Conservation (phyloP, 1,140 invertebrate species). For the Macrocentrus cingulum region DNA sequence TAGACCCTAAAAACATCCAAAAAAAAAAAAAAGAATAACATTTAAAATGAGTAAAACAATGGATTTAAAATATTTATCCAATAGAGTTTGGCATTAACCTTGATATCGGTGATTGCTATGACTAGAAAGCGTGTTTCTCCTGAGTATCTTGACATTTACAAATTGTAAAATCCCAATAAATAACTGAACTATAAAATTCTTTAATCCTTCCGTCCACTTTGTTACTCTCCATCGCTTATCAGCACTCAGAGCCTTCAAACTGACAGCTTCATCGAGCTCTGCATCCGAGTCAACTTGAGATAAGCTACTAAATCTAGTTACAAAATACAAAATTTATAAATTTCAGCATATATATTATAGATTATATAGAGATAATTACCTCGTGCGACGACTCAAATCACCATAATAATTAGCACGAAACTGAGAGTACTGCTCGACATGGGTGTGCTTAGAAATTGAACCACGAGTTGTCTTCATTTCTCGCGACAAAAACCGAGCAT, state of each 20-base stretch:
- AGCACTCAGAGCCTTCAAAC: constrained; percentile 18
- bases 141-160: constrained; percentile 35
- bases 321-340: constrained; percentile 1
- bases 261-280: constrained; percentile 40
- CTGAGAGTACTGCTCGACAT: constrained; percentile 37
- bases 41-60: constrained; percentile 7
- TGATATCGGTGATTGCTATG: constrained; percentile 37
- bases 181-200: constrained; percentile 28
- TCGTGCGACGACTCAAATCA: constrained; percentile 23
- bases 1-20: constrained; percentile 37
- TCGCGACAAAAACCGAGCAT: constrained; percentile 26
- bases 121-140: constrained; percentile 34
- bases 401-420: constrained; percentile 36
- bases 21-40: constrained; percentile 15
- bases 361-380: constrained; percentile 30
- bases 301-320: constrained; percentile 22
- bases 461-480: constrained; percentile 21
- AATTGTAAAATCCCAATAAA: constrained; percentile 36
- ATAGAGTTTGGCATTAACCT: constrained; percentile 30
- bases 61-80: constrained; percentile 1
- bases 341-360: not conserved
- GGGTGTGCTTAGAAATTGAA: constrained; percentile 38
- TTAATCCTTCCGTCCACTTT: constrained; percentile 31
- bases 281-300: constrained; percentile 42
- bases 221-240: constrained; percentile 30